Base-by-base conservation (phyloP, 2,113 vertebrate genomes). In the Formicarius rufipectus region DNA sequence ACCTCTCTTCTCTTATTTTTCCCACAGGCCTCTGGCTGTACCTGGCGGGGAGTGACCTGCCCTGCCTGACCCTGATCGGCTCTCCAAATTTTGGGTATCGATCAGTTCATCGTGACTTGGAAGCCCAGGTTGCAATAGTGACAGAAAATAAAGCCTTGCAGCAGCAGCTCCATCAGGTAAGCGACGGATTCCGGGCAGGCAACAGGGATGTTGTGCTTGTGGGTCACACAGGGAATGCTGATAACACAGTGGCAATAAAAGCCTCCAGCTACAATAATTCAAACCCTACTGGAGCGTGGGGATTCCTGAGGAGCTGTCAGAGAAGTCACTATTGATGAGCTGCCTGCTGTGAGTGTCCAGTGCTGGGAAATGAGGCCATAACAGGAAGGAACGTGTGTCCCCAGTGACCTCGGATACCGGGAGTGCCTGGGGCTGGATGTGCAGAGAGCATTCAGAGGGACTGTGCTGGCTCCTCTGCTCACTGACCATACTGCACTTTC, bases 81-180 rank as follows among this genome's bases (percentile, higher is more conserved):
- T 99, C 99, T 69, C 99, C 99, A 58, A 99, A 99, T 97, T 99
- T 99, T 8, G 99, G 99, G 12, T 99, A 99, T 97, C 99, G 99
- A 82, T 99, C 99, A 0, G 99, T 99, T 90, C 99, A 99, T 96
- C 98, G 99, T 25, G 99, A 99, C 97, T 98, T 99, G 96, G 99
- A 99, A 97, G 99, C 99, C 79, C 99, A 99, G 96, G 98, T 99
- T 25, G 99, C 99, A 4, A 99, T 99, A 47, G 98, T 99, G 93
- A 99, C 99, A 1, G 98, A 99, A 86, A 99, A 98, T 24, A 96
- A 96, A 95, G 98, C 98, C 47, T 96, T 99, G 95, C 99, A 99
- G 98, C 98, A 98, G 93, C 98, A 99, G 90, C 98, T 99, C 25
- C 98, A 99, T 83, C 98, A 99, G 99, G 99, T 99, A 40, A 74